phyloP scores from a whole-genome alignment of 2,797 vertebrate genomes.

The Numenius phaeopus region DNA sequence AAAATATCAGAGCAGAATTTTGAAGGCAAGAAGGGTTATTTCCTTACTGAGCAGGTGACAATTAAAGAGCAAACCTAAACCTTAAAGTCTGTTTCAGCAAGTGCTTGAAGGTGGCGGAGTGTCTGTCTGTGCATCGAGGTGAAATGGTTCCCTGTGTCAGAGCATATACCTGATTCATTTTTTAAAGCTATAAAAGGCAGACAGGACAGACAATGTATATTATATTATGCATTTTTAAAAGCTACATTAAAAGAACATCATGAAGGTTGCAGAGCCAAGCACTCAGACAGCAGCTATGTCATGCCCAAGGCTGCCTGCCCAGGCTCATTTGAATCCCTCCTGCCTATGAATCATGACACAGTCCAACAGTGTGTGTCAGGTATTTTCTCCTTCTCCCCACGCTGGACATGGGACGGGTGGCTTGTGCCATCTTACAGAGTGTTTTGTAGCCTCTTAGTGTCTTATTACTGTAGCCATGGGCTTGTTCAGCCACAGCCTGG shows the following conservation, averaged over 20 bases:
- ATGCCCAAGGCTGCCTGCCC: slow-evolving; percentile 25
- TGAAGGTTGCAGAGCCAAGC: slow-evolving; percentile 57
- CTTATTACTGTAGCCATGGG: not conserved
- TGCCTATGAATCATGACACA: not conserved
- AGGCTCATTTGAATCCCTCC: not conserved
- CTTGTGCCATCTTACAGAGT: not conserved
- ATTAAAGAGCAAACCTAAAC: slow-evolving; percentile 1
- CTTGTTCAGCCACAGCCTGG: not conserved
- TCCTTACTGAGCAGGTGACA: not conserved
- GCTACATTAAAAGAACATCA: slow-evolving; percentile 69
- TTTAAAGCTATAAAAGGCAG: slow-evolving; percentile 51
- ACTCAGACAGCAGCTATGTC: slow-evolving; percentile 33
- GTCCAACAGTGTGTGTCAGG: not conserved
- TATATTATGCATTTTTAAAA: slow-evolving; percentile 56
- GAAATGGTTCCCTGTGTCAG: not conserved
- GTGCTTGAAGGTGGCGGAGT: not conserved
- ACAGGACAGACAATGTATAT: slow-evolving; percentile 42
- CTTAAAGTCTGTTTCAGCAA: not conserved
- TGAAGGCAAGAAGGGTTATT: not conserved
- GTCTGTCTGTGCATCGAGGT: not conserved
- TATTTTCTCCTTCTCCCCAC: not conserved
- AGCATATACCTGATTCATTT: not conserved
- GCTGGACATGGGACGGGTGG: not conserved
- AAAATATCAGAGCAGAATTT: not conserved
- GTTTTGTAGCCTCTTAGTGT: not conserved